phyloP scores from a whole-genome alignment of 1,140 invertebrate species.

The Cotesia chilonis region DNA sequence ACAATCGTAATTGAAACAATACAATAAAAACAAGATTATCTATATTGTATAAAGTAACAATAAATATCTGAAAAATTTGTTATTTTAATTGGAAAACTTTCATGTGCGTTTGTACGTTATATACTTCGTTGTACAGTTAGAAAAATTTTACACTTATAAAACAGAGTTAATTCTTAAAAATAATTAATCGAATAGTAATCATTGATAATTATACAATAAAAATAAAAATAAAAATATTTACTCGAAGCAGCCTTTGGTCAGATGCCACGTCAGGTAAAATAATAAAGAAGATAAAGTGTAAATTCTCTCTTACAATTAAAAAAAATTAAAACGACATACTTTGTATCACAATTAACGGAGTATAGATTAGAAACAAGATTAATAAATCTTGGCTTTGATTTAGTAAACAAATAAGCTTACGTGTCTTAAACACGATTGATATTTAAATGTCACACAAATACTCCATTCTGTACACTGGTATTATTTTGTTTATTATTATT shows the following conservation, averaged over 20 bases:
- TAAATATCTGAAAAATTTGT: conserved; percentile 9
- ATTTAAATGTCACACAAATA: conserved; percentile 7
- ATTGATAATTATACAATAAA: conserved; percentile 14
- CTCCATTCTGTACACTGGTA: background rate
- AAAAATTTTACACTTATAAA: background rate
- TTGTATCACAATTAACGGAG: conserved; percentile 51
- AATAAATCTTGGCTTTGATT: conserved; percentile 22
- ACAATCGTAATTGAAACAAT: conserved; percentile 33
- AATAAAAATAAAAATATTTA: conserved; percentile 36
- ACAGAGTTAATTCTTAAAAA: background rate
- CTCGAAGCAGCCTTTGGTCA: conserved; percentile 49
- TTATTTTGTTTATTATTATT: background rate
- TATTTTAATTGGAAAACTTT: background rate
- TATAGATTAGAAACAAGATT: conserved; percentile 39
- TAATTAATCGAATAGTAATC: conserved; percentile 12
- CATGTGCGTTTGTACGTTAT: conserved; percentile 15
- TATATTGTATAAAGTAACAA: background rate
- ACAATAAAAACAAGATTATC: conserved; percentile 4
- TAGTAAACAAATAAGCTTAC: conserved; percentile 6
- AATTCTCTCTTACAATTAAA: conserved; percentile 41
- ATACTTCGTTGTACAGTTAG: background rate
- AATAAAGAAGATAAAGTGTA: conserved; percentile 47
- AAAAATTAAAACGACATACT: conserved; percentile 43
- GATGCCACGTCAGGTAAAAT: conserved; percentile 42
- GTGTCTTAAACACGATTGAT: conserved; percentile 24